Conservation (phyloP, 2,888 invertebrate genomes). For the Heliconius sara region DNA sequence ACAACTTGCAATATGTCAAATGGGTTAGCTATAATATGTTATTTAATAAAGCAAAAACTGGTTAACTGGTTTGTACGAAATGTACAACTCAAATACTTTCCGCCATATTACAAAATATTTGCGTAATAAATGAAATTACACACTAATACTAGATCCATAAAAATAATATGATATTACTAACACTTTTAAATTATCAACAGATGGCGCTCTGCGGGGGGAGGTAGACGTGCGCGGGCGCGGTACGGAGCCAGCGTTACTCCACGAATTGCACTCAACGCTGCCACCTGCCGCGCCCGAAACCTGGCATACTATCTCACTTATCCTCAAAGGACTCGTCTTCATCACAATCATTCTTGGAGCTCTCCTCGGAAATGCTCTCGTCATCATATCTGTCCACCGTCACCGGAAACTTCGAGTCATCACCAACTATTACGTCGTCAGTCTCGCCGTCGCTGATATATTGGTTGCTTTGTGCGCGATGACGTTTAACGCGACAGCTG, state of each 20-base stretch:
- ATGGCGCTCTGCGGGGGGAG: conserved; percentile 74
- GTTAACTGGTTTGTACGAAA: no score
- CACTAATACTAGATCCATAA: background rate
- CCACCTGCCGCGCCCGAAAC: conserved; percentile 77
- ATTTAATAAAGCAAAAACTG: no score
- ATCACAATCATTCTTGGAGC: conserved; percentile 94
- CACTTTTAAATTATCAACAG: conserved; percentile 58
- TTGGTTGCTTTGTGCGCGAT: conserved; percentile 95
- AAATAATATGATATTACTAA: background rate
- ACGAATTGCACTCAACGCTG: conserved; percentile 79
- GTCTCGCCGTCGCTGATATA: conserved; percentile 96
- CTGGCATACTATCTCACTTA: conserved; percentile 82
- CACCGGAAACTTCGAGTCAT: conserved; percentile 93
- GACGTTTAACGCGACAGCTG: conserved; percentile 96
- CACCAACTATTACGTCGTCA: conserved; percentile 98
- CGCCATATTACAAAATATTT: no score
- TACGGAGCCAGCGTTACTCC: conserved; percentile 77
- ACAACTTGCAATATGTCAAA: no score
- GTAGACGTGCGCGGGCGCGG: conserved; percentile 81
- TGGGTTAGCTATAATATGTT: no score
- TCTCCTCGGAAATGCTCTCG: conserved; percentile 95
- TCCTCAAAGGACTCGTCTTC: conserved; percentile 91
- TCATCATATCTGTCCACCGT: conserved; percentile 92
- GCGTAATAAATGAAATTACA: background rate
- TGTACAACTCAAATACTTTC: no score